These are phyloP conservation scores for Lytechinus pictus DNA, from an alignment of 35 echinoderm and acorn worm species.

Conservation along the genomic window DNA sequence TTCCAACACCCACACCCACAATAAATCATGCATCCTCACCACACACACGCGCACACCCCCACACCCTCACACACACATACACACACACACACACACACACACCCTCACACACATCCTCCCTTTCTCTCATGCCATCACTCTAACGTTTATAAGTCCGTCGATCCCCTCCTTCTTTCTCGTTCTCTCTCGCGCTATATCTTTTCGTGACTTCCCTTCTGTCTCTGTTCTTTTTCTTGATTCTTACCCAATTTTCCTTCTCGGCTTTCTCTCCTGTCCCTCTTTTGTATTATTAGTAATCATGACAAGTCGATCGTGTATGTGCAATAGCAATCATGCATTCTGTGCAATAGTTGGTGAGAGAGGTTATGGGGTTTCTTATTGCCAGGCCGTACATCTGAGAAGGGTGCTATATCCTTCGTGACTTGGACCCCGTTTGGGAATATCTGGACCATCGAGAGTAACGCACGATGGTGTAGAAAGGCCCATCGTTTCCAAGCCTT, in stretches of 20 bases:
- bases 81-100: too few relatives aligned
- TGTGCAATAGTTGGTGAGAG: background rate
- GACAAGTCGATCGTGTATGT: constrained; percentile 5
- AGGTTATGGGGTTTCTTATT: background rate
- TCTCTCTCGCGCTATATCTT: background rate
- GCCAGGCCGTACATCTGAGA: background rate
- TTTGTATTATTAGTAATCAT: background rate
- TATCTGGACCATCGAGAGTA: background rate
- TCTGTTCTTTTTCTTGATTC: background rate
- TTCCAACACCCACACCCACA: too few relatives aligned
- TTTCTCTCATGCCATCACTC: background rate
- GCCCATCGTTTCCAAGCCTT: background rate
- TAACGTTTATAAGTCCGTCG: too few relatives aligned
- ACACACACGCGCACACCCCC: too few relatives aligned
- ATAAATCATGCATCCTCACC: too few relatives aligned
- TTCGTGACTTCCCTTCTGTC: background rate
- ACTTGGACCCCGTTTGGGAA: background rate
- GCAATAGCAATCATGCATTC: background rate
- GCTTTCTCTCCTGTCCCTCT: background rate
- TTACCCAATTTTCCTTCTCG: background rate
- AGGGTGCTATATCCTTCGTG: background rate
- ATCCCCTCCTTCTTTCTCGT: background rate
- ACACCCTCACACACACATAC: too few relatives aligned
- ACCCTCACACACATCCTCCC: background rate
- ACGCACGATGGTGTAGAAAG: background rate